phyloP scores from a whole-genome alignment of 2,113 vertebrate genomes.

The Acanthochromis polyacanthus region DNA sequence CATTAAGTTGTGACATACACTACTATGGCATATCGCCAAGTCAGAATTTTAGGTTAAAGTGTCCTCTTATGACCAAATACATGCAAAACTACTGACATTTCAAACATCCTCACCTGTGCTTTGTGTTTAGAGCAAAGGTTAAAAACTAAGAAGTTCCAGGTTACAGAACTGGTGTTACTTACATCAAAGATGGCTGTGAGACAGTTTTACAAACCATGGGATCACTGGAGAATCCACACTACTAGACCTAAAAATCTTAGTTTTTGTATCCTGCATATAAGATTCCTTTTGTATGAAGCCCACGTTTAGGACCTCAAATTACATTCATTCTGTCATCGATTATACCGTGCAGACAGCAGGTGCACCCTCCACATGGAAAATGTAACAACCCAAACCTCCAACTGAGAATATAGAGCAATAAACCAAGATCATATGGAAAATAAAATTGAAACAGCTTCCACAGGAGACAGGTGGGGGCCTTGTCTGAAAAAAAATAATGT shows the following conservation, averaged over 20 bases:
- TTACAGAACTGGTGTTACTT: too few relatives aligned
- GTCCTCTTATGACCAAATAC: too few relatives aligned
- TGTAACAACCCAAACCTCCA: background rate
- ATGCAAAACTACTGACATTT: too few relatives aligned
- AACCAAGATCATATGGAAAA: conserved; percentile 12
- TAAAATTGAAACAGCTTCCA: background rate
- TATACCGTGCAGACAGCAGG: background rate
- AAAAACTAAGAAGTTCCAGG: too few relatives aligned
- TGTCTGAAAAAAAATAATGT: background rate
- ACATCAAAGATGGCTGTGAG: too few relatives aligned
- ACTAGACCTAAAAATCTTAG: background rate
- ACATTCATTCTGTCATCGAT: background rate
- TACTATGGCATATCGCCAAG: too few relatives aligned
- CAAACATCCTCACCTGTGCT: too few relatives aligned
- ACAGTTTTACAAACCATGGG: too few relatives aligned
- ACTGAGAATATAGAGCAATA: background rate
- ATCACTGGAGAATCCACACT: too few relatives aligned
- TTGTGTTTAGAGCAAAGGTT: too few relatives aligned
- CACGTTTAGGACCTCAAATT: background rate
- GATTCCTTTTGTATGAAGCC: background rate
- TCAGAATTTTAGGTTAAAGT: too few relatives aligned
- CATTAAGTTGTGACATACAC: too few relatives aligned
- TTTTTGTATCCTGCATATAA: background rate
- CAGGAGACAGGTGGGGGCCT: background rate
- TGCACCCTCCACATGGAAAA: background rate